Base-by-base conservation (phyloP, 2,113 vertebrate species). In the Synodontis membranacea region DNA sequence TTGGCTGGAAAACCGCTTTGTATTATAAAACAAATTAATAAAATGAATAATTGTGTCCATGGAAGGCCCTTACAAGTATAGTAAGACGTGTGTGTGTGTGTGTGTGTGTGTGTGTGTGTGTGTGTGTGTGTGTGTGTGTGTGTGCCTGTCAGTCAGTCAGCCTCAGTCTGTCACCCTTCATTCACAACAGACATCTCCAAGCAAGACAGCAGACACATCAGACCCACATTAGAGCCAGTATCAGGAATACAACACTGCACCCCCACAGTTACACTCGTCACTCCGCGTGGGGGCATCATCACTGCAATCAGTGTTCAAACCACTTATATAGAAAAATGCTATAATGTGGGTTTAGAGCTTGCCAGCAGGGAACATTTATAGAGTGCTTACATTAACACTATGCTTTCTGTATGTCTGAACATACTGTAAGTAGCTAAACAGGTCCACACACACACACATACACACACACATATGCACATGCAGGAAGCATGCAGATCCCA, bases 111-210 rank as follows among this genome's bases (percentile, higher is more conserved):
- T 44, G 58, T 75, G 37, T 75, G 50, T 17, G 80, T 42, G 21
- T 11, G 21, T 44, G 34, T 62, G 37, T 46, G 54, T 44, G 58
- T 75, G 37, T 75, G 50, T 17, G 80, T 34, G 6, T 28, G n/a
- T 44, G 17, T 0, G 0, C 7, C 12, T 42, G 82, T 56, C 34
- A 25, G 25, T 74, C 66, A 80, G 34, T 37, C 48, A 28, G 46
- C 8, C 44, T n/a, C 15, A 80, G 28, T 31, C 68, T 44, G 50
- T 86, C 85, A 82, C n/a, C 56, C 52, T 54, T 42, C 66, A 68
- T 84, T 84, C 82, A 54, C 66, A 84, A 66, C 48, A 72, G 82
- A 52, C 60, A 17, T 72, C 23, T 83, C n/a, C 42, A 12, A 83
- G 82, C 66, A 84, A 62, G 48, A 79, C 74, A 50, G 44, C 34